Evolutionary conservation across 2,797 vertebrate species (phyloP), one percentile per base, ranked within the genome.

Genomic region (Falco cherrug): DNA sequence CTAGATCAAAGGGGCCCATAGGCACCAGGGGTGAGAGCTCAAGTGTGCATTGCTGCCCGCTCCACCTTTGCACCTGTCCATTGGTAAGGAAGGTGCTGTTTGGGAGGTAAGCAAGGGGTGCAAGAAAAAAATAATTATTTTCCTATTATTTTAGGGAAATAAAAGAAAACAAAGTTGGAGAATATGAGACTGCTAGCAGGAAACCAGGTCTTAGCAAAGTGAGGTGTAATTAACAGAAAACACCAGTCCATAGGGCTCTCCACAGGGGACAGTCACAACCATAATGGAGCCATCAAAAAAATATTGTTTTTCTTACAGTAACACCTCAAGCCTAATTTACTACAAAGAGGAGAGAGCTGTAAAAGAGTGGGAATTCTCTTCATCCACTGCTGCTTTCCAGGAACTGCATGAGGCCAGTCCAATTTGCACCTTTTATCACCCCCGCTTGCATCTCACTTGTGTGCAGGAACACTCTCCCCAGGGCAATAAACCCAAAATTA

Each of bases 381-480:
- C 90, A 93, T 91, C 82, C 64, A 77, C 68, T 87, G 74, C 76
- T 95, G 92, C 76, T 96, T 95, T 89, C 87, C 74, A 86, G 95
- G 90, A 90, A 94, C 92, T 19, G 50, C 91, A 95, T 90, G 86
- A 95, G 93, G 93, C 94, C 94, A 50, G 92, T 95, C 96, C 96
- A 97, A 93, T 97, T 96, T 96, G 77, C 95, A 97, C 95, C 95
- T 97, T 97, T 97, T 97, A 93, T 95, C 93, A 87, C 89, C 82
- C 61, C 76, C 1, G 24, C 70, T 67, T 80, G 84, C 5, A 2
- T 90, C 93, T 95, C 91, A 84, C 94, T 96, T 84, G 59, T 81
- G 93, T 90, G 88, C 90, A 80, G 86, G 76, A 97, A 48, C 79
- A 56, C 15, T 92, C 68, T 96, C 91, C 80, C 90, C 15, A 71